These are phyloP conservation scores for Papilio polyxenes DNA, from an alignment of 1,140 invertebrate genomes.

Conservation along the genomic window DNA sequence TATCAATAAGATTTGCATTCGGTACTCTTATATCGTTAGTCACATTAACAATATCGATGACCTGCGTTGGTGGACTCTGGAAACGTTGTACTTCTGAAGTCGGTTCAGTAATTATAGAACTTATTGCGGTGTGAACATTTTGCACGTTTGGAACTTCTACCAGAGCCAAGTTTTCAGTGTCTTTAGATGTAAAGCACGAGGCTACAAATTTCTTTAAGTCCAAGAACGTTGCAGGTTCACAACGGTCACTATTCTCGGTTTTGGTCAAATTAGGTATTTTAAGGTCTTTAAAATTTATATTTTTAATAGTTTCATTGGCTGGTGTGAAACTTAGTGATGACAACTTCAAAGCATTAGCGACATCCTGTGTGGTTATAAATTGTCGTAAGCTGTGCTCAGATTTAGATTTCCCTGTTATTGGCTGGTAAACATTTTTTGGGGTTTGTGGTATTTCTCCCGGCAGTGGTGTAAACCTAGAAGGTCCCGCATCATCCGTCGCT, in stretches of 20 bases:
- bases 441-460: conserved; percentile 58
- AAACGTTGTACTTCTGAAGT: conserved; percentile 49
- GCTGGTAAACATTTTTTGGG: conserved; percentile 40
- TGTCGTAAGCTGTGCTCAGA: conserved; percentile 70
- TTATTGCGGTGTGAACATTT: conserved; percentile 52
- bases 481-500: conserved; percentile 63
- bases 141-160: conserved; percentile 50
- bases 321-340: conserved; percentile 60
- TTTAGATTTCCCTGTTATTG: conserved; percentile 64
- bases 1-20: conserved; percentile 51
- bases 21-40: conserved; percentile 38
- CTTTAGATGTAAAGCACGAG: conserved; percentile 66
- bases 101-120: conserved; percentile 50
- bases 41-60: conserved; percentile 38
- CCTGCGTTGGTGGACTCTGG: neutral
- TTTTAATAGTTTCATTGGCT: conserved; percentile 47
- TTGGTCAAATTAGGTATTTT: conserved; percentile 63
- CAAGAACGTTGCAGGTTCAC: conserved; percentile 58
- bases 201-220: conserved; percentile 71
- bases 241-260: conserved; percentile 47
- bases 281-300: conserved; percentile 57
- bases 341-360: conserved; percentile 63
- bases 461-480: conserved; percentile 56
- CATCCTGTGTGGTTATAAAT: conserved; percentile 66
- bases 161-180: conserved; percentile 40